These are phyloP conservation scores for Plecotus auritus DNA, from an alignment of 2,113 vertebrate genomes.

Conservation along the genomic window DNA sequence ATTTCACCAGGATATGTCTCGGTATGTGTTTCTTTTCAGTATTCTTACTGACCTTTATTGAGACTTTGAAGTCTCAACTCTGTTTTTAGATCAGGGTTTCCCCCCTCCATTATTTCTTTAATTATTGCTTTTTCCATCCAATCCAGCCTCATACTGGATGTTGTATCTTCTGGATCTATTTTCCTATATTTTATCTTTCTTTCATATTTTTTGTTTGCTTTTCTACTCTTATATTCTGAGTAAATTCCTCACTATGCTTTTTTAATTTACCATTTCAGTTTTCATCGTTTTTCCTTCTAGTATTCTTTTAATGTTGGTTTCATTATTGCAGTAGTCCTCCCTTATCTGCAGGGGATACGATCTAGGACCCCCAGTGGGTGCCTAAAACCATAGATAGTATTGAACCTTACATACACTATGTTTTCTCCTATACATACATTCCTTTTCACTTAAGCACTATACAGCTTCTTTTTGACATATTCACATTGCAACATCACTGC, in stretches of 20 bases:
- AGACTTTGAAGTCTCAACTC: not conserved
- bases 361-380: not conserved
- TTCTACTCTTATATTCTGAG: not conserved
- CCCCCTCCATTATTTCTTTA: not conserved
- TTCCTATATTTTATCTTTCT: not conserved
- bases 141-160: not conserved
- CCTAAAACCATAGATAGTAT: not conserved
- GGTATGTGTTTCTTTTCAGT: not conserved
- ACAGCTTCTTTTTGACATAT: not conserved
- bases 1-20: slow-evolving; percentile 9
- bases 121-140: not conserved
- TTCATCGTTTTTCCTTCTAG: not conserved
- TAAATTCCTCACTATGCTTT: not conserved
- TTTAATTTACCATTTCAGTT: slow-evolving; percentile 11
- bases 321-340: not conserved
- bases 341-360: not conserved
- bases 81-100: not conserved
- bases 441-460: not conserved
- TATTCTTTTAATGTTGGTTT: not conserved
- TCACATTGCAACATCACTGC: not conserved
- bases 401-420: not conserved
- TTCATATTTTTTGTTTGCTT: not conserved
- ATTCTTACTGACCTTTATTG: not conserved
- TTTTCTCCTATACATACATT: not conserved
- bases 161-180: not conserved